Evolutionary conservation across 2,113 vertebrate species (phyloP).

Genomic region (Apteryx mantelli): DNA sequence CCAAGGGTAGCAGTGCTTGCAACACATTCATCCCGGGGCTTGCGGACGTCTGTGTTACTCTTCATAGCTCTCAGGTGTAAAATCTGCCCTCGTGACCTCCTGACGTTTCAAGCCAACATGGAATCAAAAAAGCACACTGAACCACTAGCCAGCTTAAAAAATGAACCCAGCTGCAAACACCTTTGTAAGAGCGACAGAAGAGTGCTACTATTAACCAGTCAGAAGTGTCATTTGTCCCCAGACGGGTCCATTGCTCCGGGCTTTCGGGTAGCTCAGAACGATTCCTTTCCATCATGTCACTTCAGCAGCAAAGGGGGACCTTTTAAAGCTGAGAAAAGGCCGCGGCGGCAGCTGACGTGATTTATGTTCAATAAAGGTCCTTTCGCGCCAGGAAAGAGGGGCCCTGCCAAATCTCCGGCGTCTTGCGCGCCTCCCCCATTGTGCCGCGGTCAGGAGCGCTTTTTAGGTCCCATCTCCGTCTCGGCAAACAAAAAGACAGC

Average conservation of each 20-base stretch:
- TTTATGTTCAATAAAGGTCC: constrained; percentile 67
- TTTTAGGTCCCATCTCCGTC: constrained; percentile 62
- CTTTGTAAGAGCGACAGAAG: not conserved
- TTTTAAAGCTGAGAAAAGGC: constrained; percentile 63
- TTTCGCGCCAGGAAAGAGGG: constrained; percentile 50
- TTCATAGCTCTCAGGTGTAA: constrained; percentile 21
- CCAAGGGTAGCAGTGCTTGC: not conserved
- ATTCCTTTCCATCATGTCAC: constrained; percentile 41
- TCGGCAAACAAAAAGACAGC: constrained; percentile 68
- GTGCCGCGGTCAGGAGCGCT: constrained; percentile 51
- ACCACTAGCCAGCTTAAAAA: not conserved
- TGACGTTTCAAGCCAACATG: not conserved
- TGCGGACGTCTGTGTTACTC: not conserved
- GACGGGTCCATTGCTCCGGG: not conserved
- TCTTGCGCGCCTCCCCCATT: constrained; percentile 38
- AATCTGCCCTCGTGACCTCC: not conserved
- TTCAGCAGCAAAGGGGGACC: constrained; percentile 34
- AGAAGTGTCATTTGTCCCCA: constrained; percentile 22
- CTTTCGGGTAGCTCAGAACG: constrained; percentile 8
- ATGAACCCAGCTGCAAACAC: not conserved
- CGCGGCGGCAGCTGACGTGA: constrained; percentile 39
- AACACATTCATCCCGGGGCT: not conserved
- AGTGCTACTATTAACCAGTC: not conserved
- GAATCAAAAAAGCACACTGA: constrained; percentile 12
- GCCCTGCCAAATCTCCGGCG: constrained; percentile 65